A percentile compares a stretch with the other conserved stretches of the same genome.
phyloP scores from a whole-genome alignment of 2,888 invertebrate genomes.

The Limenitis camilla region DNA sequence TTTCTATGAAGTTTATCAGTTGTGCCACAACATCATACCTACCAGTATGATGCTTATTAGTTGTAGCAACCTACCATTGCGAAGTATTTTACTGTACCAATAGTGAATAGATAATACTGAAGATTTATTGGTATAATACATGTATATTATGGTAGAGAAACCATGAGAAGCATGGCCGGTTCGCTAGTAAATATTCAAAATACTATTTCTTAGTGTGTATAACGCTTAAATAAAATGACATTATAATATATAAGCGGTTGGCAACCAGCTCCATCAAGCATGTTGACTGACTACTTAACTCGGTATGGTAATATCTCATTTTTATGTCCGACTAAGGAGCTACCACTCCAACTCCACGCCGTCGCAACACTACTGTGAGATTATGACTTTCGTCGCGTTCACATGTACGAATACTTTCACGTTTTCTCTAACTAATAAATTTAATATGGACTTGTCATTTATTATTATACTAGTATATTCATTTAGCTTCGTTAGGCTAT shows the following conservation, averaged over 20 bases:
- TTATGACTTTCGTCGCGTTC: conserved; percentile 19
- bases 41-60: too few species aligned
- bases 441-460: conserved; percentile 18
- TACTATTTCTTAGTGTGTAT: background rate
- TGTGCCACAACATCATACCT: too few species aligned
- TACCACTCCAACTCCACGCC: conserved; percentile 7
- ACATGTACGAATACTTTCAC: conserved; percentile 22
- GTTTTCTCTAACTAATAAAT: conserved; percentile 20
- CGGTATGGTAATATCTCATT: conserved; percentile 28
- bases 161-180: too few species aligned
- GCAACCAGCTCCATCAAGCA: conserved; percentile 6
- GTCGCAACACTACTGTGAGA: conserved; percentile 15
- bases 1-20: too few species aligned
- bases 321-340: conserved; percentile 24
- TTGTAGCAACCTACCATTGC: too few species aligned
- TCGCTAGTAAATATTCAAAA: background rate
- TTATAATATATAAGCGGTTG: conserved; percentile 6
- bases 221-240: conserved; percentile 5
- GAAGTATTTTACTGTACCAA: too few species aligned
- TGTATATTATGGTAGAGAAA: too few species aligned
- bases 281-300: conserved; percentile 18
- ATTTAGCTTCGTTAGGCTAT: too few species aligned
- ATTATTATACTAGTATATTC: conserved; percentile 11
- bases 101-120: too few species aligned
- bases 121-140: too few species aligned